These are phyloP conservation scores for Sipha maydis DNA, from an alignment of 2,888 invertebrate species.

Conservation along the genomic window DNA sequence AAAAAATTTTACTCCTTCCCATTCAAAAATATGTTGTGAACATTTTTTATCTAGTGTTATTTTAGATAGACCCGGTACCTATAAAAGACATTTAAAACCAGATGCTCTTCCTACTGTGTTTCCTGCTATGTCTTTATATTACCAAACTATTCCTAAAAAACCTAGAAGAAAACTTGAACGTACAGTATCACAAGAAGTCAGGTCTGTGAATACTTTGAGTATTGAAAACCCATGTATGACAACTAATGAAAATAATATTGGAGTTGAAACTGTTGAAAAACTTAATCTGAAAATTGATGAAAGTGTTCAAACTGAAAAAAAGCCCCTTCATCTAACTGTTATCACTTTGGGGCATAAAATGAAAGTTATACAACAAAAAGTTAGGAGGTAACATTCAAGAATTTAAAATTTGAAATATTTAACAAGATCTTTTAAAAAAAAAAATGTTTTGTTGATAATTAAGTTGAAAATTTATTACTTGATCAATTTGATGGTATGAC, in stretches of 20 bases:
- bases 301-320: too few relatives aligned
- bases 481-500: constrained; percentile 6
- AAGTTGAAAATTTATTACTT: neutral
- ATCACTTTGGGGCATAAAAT: neutral
- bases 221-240: too few relatives aligned
- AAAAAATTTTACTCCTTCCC: neutral
- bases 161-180: neutral
- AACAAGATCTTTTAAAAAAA: neutral
- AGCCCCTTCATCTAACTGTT: too few relatives aligned
- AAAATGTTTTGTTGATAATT: neutral
- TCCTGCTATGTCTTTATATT: constrained; percentile 15
- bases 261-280: too few relatives aligned
- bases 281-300: too few relatives aligned
- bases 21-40: neutral
- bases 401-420: constrained; percentile 6
- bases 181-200: neutral
- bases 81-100: constrained; percentile 11
- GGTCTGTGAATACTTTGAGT: too few relatives aligned
- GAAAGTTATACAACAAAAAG: constrained; percentile 19
- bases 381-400: constrained; percentile 11
- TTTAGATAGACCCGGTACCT: constrained; percentile 5
- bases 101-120: constrained; percentile 8
- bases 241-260: too few relatives aligned
- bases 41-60: constrained; percentile 4
- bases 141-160: neutral